Conservation (phyloP, 2,113 vertebrate species). For the Penelope pileata region DNA sequence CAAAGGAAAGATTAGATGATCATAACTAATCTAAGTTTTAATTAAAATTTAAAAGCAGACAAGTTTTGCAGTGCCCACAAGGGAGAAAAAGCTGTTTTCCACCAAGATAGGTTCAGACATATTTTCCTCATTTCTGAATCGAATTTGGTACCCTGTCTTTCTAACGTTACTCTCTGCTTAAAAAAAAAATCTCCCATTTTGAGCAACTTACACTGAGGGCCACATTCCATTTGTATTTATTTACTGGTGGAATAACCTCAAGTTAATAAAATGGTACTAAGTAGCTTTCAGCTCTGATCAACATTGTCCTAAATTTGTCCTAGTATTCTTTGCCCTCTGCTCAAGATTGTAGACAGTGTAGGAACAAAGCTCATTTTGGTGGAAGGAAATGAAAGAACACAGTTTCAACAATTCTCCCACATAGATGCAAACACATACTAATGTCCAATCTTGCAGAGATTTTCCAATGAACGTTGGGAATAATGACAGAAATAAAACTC, state of each 20-base stretch:
- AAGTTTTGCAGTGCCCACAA: constrained; percentile 23
- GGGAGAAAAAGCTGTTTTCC: background rate
- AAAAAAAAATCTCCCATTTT: background rate
- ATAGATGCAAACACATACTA: background rate
- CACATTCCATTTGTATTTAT: background rate
- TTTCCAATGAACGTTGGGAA: background rate
- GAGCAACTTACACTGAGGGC: background rate
- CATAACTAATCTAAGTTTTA: constrained; percentile 66
- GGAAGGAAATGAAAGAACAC: background rate
- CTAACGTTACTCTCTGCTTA: background rate
- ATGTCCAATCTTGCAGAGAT: background rate
- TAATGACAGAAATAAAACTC: background rate
- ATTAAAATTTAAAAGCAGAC: constrained; percentile 62
- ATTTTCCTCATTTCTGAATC: constrained; percentile 36
- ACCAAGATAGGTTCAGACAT: background rate
- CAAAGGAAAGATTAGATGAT: constrained; percentile 57
- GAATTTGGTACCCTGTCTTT: background rate
- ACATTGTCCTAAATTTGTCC: background rate
- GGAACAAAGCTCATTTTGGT: background rate
- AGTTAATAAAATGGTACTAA: background rate
- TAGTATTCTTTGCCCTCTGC: background rate
- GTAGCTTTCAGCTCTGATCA: background rate
- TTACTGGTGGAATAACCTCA: background rate
- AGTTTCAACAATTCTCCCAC: background rate
- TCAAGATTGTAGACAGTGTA: background rate